Evolutionary conservation across 92 coral and sea anemone genomes (phyloP).

Genomic region (Porites lobata): DNA sequence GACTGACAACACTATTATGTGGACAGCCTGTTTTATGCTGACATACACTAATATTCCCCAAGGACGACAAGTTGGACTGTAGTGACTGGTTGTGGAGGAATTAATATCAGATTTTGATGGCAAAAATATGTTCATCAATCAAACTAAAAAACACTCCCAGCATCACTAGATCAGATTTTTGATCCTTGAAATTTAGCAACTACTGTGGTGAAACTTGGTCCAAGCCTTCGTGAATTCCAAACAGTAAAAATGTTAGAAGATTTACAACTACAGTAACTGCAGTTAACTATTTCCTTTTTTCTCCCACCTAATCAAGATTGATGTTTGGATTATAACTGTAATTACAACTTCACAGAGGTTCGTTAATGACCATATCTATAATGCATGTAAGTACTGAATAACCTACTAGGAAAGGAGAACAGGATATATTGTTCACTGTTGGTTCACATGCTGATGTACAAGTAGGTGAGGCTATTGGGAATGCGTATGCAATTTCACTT

Average conservation of each 20-base stretch:
- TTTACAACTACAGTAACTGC: conserved; percentile 2
- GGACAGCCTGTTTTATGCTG: neutral
- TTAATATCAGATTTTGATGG: neutral
- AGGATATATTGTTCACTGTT: neutral
- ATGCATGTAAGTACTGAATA: conserved; percentile 1
- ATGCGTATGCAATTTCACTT: conserved; percentile 10
- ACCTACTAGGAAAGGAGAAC: conserved; percentile 9
- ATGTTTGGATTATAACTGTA: conserved; percentile 4
- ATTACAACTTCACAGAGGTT: neutral
- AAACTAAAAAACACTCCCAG: neutral
- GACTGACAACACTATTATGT: conserved; percentile 1
- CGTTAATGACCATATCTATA: conserved; percentile 1
- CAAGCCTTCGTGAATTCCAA: conserved; percentile 1
- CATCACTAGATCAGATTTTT: conserved; percentile 1
- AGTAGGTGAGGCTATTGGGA: conserved; percentile 17
- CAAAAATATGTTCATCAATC: neutral
- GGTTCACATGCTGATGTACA: neutral
- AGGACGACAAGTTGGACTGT: neutral
- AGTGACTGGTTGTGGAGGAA: neutral
- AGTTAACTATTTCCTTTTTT: neutral
- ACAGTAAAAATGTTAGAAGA: neutral
- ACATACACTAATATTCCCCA: neutral
- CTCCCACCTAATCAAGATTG: conserved; percentile 3
- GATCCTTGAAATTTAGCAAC: conserved; percentile 8
- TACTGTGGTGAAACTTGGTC: conserved; percentile 10